Evolutionary conservation across 2,888 invertebrate genomes (phyloP), one percentile per base, ranked within the genome.

Genomic region (Thyatira batis): DNA sequence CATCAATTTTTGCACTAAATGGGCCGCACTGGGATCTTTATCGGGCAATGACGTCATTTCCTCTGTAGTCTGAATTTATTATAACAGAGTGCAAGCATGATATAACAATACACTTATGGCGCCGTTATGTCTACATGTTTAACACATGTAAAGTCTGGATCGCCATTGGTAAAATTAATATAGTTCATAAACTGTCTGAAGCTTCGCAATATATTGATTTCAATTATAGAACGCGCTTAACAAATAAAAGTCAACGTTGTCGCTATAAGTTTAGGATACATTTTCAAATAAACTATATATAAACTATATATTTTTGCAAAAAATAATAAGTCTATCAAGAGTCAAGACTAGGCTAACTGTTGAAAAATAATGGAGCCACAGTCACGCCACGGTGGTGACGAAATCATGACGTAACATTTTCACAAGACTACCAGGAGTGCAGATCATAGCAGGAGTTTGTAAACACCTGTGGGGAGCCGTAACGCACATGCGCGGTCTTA

Each of bases 391-490:
- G 51, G 50, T 52, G 51, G 55, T 59, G 57, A 71, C 73, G 72
- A 71, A 64, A 71, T 70, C 71, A 69, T 85, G 85, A 85, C 85
- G 85, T 82, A 85, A 85, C 69, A 65, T 63, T 74, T 75, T 68
- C 64, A 67, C 73, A 61, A 61, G 65, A 69, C 58, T 82, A 85
- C 85, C 59, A 85, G 84, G 85, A 62, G 45, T 61, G 45, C 78
- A 85, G 68, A 67, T 58, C 39, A 43, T n/a, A 9, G 46, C 20
- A 61, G 57, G 68, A 72, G 76, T 27, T 61, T 58, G 30, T 27
- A 30, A 48, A 50, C 25, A 21, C 28, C 28, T 17, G 20, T 25
- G 46, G 45, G 17, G 44, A 33, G 11, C n/a, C 6, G 33, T 33
- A 17, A 11, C 13, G 8, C 13, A 17, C 39, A 39, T 39, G 39